Evolutionary conservation across 2,888 invertebrate species (phyloP).

Genomic region (Phalera bucephala): DNA sequence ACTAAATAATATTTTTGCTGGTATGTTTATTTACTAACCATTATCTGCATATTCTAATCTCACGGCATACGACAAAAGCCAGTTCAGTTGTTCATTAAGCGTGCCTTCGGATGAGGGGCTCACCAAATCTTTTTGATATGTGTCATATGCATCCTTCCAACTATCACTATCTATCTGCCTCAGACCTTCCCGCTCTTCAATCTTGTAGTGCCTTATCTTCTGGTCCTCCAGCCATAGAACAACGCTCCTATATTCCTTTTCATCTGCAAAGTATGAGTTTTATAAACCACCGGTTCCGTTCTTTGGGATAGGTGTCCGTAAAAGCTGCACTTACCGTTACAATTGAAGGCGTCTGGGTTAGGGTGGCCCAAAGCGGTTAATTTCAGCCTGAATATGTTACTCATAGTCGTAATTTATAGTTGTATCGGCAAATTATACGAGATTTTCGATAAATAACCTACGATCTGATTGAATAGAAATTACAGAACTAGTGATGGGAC

Average conservation of each 20-base stretch:
- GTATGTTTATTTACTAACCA: too few species aligned
- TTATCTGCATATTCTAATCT: conserved; percentile 92
- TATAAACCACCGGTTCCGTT: conserved; percentile 1
- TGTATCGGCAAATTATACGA: conserved; percentile 1
- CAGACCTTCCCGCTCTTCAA: conserved; percentile 90
- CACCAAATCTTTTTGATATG: conserved; percentile 89
- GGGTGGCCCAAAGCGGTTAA: conserved; percentile 91
- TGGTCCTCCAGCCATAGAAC: conserved; percentile 97
- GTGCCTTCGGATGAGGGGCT: conserved; percentile 86
- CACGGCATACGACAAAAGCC: conserved; percentile 93
- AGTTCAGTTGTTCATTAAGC: conserved; percentile 89
- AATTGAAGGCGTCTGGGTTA: conserved; percentile 87
- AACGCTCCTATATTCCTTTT: conserved; percentile 89
- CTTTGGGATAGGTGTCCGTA: not conserved
- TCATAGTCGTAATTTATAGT: conserved; percentile 33
- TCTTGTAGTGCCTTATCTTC: conserved; percentile 93
- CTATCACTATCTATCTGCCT: conserved; percentile 85
- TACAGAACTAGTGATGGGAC: too few species aligned
- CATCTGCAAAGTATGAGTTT: conserved; percentile 83
- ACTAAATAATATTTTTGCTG: too few species aligned
- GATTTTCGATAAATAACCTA: too few species aligned
- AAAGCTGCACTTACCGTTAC: conserved; percentile 82
- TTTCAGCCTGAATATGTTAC: conserved; percentile 89
- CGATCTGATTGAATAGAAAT: too few species aligned
- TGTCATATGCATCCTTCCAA: conserved; percentile 88